Conservation (phyloP, 1,140 invertebrate species). For the Magallana gigas region DNA sequence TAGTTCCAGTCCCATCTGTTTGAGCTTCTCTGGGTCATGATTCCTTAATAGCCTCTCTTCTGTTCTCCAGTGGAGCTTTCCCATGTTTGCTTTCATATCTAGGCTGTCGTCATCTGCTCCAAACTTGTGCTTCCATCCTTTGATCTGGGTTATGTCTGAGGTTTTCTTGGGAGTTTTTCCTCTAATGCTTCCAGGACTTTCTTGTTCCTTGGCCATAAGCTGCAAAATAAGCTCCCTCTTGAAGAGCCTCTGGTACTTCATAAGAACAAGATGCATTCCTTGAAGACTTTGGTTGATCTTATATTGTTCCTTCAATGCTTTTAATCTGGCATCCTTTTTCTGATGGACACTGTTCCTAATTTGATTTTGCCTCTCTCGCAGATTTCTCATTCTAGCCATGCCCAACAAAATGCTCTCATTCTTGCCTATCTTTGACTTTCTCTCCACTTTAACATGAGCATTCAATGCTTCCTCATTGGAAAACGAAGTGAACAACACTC, state of each 20-base stretch:
- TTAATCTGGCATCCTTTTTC: conserved; percentile 44
- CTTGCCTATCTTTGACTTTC: conserved; percentile 62
- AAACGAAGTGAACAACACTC: conserved; percentile 74
- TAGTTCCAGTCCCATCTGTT: conserved; percentile 67
- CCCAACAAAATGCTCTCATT: conserved; percentile 55
- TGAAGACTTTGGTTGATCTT: conserved; percentile 67
- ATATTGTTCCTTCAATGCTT: conserved; percentile 51
- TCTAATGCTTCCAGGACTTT: conserved; percentile 27
- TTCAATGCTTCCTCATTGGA: conserved; percentile 66
- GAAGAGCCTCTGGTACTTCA: conserved; percentile 71
- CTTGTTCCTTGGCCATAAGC: conserved; percentile 54
- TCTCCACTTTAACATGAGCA: conserved; percentile 72
- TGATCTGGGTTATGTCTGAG: conserved; percentile 73
- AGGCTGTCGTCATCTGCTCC: conserved; percentile 51
- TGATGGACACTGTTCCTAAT: conserved; percentile 46
- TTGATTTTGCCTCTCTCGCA: conserved; percentile 50
- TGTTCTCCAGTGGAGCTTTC: conserved; percentile 71
- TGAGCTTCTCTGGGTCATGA: conserved; percentile 65
- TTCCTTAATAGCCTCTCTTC: conserved; percentile 66
- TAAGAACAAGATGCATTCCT: conserved; percentile 71
- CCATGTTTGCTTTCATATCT: conserved; percentile 56
- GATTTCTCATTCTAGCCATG: conserved; percentile 60
- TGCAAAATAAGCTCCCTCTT: conserved; percentile 64
- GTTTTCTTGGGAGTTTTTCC: conserved; percentile 65
- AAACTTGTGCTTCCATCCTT: conserved; percentile 74